Conservation (phyloP, 2,888 invertebrate genomes). For the Drosophila leonis region DNA sequence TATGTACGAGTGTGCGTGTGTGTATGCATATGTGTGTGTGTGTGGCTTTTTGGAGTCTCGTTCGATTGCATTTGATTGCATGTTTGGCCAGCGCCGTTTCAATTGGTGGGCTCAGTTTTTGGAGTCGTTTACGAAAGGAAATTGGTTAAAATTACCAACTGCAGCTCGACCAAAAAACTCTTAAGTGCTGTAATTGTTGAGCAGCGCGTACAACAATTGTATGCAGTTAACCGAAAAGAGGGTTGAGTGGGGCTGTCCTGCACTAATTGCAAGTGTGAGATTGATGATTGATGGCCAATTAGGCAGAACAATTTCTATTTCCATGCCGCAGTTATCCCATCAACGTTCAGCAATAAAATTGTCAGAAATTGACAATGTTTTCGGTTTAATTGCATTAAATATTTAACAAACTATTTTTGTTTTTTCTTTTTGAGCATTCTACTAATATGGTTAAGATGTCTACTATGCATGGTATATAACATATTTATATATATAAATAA, state of each 20-base stretch:
- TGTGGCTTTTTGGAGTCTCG: slow-evolving; percentile 20
- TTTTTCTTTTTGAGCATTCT: background rate
- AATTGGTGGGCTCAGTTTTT: slow-evolving; percentile 62
- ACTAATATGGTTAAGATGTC: background rate
- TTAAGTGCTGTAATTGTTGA: slow-evolving; percentile 57
- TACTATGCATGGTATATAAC: too few species aligned
- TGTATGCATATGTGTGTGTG: slow-evolving; percentile 12
- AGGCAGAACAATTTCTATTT: slow-evolving; percentile 19
- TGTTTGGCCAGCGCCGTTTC: slow-evolving; percentile 70
- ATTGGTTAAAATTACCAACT: slow-evolving; percentile 59
- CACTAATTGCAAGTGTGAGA: slow-evolving; percentile 62
- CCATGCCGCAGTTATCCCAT: slow-evolving; percentile 28
- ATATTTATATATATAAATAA: too few species aligned
- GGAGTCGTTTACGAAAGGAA: slow-evolving; percentile 59
- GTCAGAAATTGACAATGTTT: slow-evolving; percentile 7
- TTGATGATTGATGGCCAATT: slow-evolving; percentile 66
- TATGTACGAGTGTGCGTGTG: slow-evolving; percentile 10
- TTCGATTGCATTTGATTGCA: slow-evolving; percentile 82
- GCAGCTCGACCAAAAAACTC: slow-evolving; percentile 28
- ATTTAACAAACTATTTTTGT: background rate
- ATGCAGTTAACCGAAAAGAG: slow-evolving; percentile 8
- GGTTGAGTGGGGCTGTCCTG: slow-evolving; percentile 4
- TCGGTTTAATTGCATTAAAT: slow-evolving; percentile 1
- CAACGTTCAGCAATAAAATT: slow-evolving; percentile 8
- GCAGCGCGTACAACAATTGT: slow-evolving; percentile 22